phyloP scores from a whole-genome alignment of 1,140 invertebrate genomes.

The Papilio polyxenes region DNA sequence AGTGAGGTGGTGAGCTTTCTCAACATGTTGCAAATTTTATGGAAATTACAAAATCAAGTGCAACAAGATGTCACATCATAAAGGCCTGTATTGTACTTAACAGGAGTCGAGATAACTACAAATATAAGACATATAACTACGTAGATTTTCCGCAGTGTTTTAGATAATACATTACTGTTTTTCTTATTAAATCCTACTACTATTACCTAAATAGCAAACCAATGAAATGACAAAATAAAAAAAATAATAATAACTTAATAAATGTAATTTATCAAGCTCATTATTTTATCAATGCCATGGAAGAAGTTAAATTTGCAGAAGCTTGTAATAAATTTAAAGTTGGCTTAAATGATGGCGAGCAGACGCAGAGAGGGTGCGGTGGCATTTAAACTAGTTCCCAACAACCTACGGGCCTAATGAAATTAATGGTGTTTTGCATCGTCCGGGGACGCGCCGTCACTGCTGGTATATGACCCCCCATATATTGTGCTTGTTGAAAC shows the following conservation, averaged over 20 bases:
- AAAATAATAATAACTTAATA: background rate
- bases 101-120: background rate
- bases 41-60: slow-evolving; percentile 15
- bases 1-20: background rate
- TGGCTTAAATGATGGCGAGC: background rate
- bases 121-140: background rate
- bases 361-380: background rate
- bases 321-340: slow-evolving; percentile 25
- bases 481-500: background rate
- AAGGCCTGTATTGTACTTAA: background rate
- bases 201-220: background rate
- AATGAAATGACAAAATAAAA: background rate
- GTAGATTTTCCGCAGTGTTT: background rate
- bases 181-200: too few species aligned
- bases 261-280: background rate
- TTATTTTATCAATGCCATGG: background rate
- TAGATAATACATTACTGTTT: too few species aligned
- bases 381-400: slow-evolving; percentile 46
- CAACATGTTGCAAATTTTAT: slow-evolving; percentile 9
- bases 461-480: background rate
- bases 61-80: background rate
- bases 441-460: background rate
- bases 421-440: slow-evolving; percentile 44
- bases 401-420: slow-evolving; percentile 45
- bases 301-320: background rate